Base-by-base conservation (phyloP, 2,888 invertebrate genomes). In the Drosophila fungiperda region DNA sequence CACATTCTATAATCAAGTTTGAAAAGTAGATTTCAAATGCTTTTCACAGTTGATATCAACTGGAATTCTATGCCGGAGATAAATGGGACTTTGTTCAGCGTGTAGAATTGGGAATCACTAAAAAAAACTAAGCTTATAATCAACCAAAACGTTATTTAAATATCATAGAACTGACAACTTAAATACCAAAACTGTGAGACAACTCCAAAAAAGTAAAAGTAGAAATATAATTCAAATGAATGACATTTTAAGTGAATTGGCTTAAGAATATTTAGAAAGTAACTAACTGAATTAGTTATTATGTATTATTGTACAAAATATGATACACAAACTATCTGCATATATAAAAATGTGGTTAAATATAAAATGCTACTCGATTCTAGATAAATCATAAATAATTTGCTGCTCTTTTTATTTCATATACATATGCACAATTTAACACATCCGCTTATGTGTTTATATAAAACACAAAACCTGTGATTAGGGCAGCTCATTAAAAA, bases 1-100 rank as follows among this genome's bases (percentile, higher is more conserved):
- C 45, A 8, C 48, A 42, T 68, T 63, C 73, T 23, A 49, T 33
- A 53, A 65, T 76, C 73, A 71, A 64, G 62, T 71, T 71, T 32
- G 60, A 71, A 63, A 66, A 67, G 49, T 59, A 38, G 77, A 53
- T 33, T 23, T 66, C 9, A 78, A 66, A 62, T 80, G 36, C 36
- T 38, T n/a, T 70, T 54, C 42, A 15, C 40, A 38, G 38, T 69
- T 29, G 38, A 52, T 58, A 55, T 36, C 49, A 29, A 54, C 23
- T 70, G 36, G 12, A 50, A 26, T 32, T 23, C n/a, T 59, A 38
- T 40, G 17, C 45, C 33, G 1, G 7, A 20, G n/a, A 17, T 50
- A 29, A 11, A 2, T n/a, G 11, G 0, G 4, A 26, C 6, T 36
- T 23, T n/a, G n/a, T 35, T 48, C 11, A 35, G 35, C 45, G 26